Evolutionary conservation across 2,797 vertebrate genomes (phyloP), one percentile per base, ranked within the genome.

Genomic region (Alfaro cultratus): DNA sequence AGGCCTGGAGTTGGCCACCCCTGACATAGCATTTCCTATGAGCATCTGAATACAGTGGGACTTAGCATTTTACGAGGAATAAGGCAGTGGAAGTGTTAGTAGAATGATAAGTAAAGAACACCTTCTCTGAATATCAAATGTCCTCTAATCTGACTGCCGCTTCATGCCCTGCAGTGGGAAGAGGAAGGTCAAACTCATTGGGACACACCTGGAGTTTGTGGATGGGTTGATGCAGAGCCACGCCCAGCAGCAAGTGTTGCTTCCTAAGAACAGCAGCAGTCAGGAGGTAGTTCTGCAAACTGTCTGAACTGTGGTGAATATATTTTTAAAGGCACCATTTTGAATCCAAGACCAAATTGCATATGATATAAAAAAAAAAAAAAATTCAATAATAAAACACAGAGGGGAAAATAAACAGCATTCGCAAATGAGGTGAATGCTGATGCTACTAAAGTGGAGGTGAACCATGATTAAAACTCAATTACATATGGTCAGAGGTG

Each of bases 171-270:
- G 23, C 77, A 98, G 97, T 79, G 98, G 97, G 73, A 95, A 94
- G 79, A 97, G 97, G 88, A 96, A 77, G 26, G 91, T 98, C 90
- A 93, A 83, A 9, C 78, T 97, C 0, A 43, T 0, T 9, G 98
- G 97, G 43, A 95, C 89, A 77, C 95, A 96, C 80, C 86, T 98
- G 84, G 91, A 97, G 47, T 93, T 96, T 78, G 95, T 96, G 60
- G 97, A 98, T 73, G 94, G 84, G 60, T 74, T 98, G 75, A 76
- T 86, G 53, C 94, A 93, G 70, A 43, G 8, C 29, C 45, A 85
- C 41, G 1, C 1, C 10, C n/a, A 0, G 0, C 34, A 81, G 31
- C 60, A 73, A 2, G 64, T 87, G 62, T 47, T 1, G n/a, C 3
- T 2, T 73, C 34, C 16, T 4, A 10, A 1, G 18, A 29, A 68